A percentile compares a stretch with the other conserved stretches of the same genome.
Evolutionary conservation across 1,140 invertebrate genomes (phyloP).

Genomic region (Drosophila parabipectinata): DNA sequence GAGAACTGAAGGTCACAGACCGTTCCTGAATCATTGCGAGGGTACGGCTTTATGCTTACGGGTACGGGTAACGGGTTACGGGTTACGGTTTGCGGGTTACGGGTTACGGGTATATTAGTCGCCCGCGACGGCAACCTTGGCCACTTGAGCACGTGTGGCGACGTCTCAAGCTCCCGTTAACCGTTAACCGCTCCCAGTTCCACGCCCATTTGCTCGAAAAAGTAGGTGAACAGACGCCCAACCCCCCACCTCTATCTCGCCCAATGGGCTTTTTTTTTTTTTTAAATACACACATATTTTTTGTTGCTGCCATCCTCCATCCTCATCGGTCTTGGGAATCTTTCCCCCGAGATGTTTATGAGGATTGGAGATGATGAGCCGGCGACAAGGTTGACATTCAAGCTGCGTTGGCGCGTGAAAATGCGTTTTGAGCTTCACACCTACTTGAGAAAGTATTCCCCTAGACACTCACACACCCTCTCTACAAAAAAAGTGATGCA

Average conservation of each 20-base stretch:
- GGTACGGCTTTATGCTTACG: neutral
- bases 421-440: slow-evolving; percentile 81
- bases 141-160: slow-evolving; percentile 73
- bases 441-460: slow-evolving; percentile 59
- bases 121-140: slow-evolving; percentile 31
- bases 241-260: neutral
- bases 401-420: slow-evolving; percentile 78
- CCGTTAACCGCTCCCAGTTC: slow-evolving; percentile 46
- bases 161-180: slow-evolving; percentile 63
- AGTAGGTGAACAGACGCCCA: slow-evolving; percentile 46
- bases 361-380: slow-evolving; percentile 19
- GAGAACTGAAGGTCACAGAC: slow-evolving; percentile 1
- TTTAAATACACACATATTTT: no score
- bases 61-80: neutral
- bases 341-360: neutral
- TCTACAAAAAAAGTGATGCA: neutral
- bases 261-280: no score
- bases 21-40: neutral
- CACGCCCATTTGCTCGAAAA: slow-evolving; percentile 37
- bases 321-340: neutral
- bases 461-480: slow-evolving; percentile 3
- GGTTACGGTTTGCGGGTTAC: neutral
- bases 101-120: slow-evolving; percentile 1
- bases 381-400: slow-evolving; percentile 62
- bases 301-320: slow-evolving; percentile 3